Evolutionary conservation across 2,113 vertebrate species (phyloP).

Genomic region (Isurus oxyrinchus): DNA sequence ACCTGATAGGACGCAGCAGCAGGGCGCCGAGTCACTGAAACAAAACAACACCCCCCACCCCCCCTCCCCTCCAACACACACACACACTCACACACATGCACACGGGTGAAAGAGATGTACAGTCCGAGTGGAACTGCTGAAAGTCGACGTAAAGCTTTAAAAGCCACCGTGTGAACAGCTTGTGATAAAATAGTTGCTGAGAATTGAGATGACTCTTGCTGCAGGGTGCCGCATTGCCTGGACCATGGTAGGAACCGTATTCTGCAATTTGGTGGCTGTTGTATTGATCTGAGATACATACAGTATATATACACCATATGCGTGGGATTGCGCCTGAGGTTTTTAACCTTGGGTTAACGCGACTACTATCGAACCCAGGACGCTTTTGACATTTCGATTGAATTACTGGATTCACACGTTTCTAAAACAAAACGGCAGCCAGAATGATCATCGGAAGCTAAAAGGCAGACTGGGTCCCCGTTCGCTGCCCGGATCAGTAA

Average conservation of each 20-base stretch:
- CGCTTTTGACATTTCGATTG: neutral
- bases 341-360: neutral
- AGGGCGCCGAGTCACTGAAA: slow-evolving; percentile 24
- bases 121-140: slow-evolving; percentile 39
- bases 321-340: neutral
- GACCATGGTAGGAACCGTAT: slow-evolving; percentile 38
- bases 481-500: neutral
- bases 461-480: neutral
- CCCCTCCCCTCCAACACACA: neutral
- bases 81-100: neutral
- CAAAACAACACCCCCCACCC: neutral
- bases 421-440: neutral
- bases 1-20: slow-evolving; percentile 42
- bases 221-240: slow-evolving; percentile 76
- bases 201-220: slow-evolving; percentile 49
- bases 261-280: slow-evolving; percentile 47
- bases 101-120: slow-evolving; percentile 39
- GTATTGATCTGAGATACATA: neutral
- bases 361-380: neutral
- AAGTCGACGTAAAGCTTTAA: slow-evolving; percentile 37
- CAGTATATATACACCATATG: neutral
- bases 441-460: slow-evolving; percentile 4
- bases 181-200: neutral
- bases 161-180: neutral
- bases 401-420: neutral